Base-by-base conservation (phyloP, 2,888 invertebrate species). In the Drosophila limbata region DNA sequence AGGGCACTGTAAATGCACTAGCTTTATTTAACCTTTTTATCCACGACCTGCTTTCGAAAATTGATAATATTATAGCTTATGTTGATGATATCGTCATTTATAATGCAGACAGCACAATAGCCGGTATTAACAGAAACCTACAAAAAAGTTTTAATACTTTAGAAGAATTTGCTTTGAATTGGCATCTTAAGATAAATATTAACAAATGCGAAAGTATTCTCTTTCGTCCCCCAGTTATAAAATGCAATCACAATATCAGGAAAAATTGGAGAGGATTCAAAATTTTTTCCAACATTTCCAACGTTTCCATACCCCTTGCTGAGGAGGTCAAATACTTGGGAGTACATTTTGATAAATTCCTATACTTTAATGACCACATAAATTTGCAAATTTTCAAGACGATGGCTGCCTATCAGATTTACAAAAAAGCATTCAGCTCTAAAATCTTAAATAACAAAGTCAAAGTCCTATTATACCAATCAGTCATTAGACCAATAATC, bases 1-100 rank as follows among this genome's bases (percentile, higher is more conserved):
- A 65, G 51, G 60, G 57, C 56, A 72, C 64, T 73, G 81, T 77
- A 80, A 84, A 31, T 50, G 21, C 21, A 15, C 33, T 17, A 33
- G 37, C 37, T 39, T 39, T 39, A 39, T 39, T 39, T 39, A 15
- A 39, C 37, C 37, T 39, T 39, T 39, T 39, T 39, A 39, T 39
- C 37, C 15, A 15, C 37, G 37, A 39, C 37, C 37, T 39, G 15
- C 37, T 39, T 39, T 4, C 3, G 15, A 39, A 39, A 39, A 39
- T 15, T 1, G n/a, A 39, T 39, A 39, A 39, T 39, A 39, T 39
- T 39, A 39, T 39, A 39, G 37, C 37, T 39, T 39, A 39, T 39
- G 37, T 15, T 15, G 37, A 39, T 39, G 15, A 39, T 39, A 39
- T 39, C 37, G 37, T 15, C 2, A 39, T 39, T 15, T 39, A 39